Conservation (phyloP, 1,140 invertebrate species). For the Cherax quadricarinatus region DNA sequence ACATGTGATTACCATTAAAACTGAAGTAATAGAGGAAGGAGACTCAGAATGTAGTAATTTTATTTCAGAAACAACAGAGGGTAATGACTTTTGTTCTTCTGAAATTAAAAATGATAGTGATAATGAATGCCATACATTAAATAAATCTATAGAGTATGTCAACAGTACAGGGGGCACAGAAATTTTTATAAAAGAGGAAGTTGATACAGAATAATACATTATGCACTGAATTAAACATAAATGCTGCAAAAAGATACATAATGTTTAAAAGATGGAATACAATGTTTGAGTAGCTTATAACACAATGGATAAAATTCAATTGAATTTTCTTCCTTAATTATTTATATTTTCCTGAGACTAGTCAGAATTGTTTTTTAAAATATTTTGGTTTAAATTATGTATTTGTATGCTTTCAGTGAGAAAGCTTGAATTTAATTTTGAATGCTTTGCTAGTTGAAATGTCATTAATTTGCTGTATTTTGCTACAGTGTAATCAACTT, state of each 20-base stretch:
- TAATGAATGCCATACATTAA: background rate
- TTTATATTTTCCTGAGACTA: background rate
- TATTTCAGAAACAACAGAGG: background rate
- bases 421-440: too few relatives aligned
- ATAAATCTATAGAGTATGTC: slow-evolving; percentile 7
- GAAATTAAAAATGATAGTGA: background rate
- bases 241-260: too few relatives aligned
- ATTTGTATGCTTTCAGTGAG: too few relatives aligned
- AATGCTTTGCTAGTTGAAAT: too few relatives aligned
- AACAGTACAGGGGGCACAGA: background rate
- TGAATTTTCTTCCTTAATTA: background rate
- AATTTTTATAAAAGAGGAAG: slow-evolving; percentile 20
- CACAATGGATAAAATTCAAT: background rate
- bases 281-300: too few relatives aligned
- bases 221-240: too few relatives aligned
- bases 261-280: too few relatives aligned
- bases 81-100: background rate
- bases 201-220: background rate
- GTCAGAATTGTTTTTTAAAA: background rate
- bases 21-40: background rate
- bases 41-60: background rate
- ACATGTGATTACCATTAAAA: slow-evolving; percentile 5
- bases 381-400: background rate
- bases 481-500: too few relatives aligned
- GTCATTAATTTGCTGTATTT: too few relatives aligned